Percentiles rank a stretch among this genome's conserved stretches.
Evolutionary conservation across 2,797 vertebrate genomes (phyloP).

Genomic region (Diplodus sargus): DNA sequence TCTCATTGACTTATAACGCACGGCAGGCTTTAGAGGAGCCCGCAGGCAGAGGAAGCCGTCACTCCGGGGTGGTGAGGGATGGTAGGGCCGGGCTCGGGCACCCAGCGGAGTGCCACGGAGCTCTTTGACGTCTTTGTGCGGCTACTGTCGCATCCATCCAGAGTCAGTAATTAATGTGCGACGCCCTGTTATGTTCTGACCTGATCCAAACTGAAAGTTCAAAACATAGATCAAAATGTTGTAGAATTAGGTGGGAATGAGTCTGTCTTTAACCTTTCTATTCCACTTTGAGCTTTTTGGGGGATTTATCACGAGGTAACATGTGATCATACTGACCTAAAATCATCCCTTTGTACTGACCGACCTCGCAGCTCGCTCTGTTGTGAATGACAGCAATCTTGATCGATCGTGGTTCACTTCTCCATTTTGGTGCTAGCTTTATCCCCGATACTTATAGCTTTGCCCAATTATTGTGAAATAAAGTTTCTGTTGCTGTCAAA

Average conservation of each 20-base stretch:
- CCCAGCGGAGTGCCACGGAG: slow-evolving; percentile 39
- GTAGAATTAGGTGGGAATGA: neutral
- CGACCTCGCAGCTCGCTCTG: neutral
- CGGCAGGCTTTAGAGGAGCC: slow-evolving; percentile 66
- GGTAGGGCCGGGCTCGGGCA: slow-evolving; percentile 36
- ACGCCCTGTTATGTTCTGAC: neutral
- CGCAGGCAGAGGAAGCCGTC: slow-evolving; percentile 67
- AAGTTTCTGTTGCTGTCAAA: neutral
- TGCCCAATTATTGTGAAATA: neutral
- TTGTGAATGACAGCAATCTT: neutral
- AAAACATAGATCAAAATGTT: neutral
- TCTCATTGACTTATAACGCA: slow-evolving; percentile 74
- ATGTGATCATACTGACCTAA: neutral
- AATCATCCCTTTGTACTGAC: neutral
- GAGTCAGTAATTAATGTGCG: slow-evolving; percentile 3
- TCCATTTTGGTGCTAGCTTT: neutral
- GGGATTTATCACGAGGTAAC: neutral
- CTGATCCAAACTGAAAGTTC: neutral
- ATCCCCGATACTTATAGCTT: neutral
- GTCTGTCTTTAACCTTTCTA: neutral
- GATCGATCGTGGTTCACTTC: neutral
- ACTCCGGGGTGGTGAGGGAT: slow-evolving; percentile 65
- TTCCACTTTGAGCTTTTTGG: slow-evolving; percentile 2
- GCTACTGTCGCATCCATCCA: slow-evolving; percentile 19
- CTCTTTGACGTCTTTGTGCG: slow-evolving; percentile 58